Conservation (phyloP, 2,797 vertebrate species). For the Lepilemur septentrionalis region DNA sequence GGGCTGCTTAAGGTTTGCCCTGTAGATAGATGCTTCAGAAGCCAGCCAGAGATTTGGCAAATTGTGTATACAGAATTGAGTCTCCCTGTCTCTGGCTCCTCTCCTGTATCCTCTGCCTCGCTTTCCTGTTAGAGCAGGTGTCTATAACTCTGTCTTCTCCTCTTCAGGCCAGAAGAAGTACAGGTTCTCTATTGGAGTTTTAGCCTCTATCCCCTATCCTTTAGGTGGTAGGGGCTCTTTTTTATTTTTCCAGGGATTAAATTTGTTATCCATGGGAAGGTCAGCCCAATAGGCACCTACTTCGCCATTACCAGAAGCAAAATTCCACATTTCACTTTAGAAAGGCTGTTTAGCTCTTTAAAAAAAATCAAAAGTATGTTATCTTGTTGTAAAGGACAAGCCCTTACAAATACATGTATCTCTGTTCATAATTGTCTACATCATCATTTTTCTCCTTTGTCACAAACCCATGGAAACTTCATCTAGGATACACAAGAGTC, state of each 20-base stretch:
- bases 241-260: not conserved
- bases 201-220: not conserved
- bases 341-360: not conserved
- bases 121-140: not conserved
- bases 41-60: not conserved
- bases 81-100: not conserved
- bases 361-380: not conserved
- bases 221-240: not conserved
- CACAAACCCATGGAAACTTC: not conserved
- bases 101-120: not conserved
- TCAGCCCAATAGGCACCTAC: not conserved
- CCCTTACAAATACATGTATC: not conserved
- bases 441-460: not conserved
- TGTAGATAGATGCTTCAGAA: not conserved
- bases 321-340: not conserved
- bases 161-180: not conserved
- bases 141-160: not conserved
- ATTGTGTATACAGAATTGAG: not conserved
- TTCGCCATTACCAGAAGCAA: not conserved
- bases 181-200: not conserved
- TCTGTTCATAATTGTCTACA: not conserved
- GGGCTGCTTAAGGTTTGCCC: not conserved
- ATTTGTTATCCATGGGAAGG: not conserved
- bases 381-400: not conserved
- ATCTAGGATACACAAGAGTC: not conserved